Conservation (phyloP, 2,888 invertebrate genomes). For the Coleophora deauratella region DNA sequence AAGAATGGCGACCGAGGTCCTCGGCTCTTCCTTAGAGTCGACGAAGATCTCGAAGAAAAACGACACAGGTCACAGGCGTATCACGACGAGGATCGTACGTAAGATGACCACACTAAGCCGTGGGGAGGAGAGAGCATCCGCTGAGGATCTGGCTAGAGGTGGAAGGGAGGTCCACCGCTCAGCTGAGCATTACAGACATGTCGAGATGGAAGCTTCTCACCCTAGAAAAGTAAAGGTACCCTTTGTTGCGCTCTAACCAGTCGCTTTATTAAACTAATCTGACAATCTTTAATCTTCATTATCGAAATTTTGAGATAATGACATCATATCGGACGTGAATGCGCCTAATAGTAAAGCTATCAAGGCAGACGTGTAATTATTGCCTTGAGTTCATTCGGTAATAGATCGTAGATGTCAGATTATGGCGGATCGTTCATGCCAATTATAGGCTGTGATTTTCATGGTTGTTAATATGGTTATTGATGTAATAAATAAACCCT, state of each 20-base stretch:
- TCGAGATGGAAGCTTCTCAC: conserved; percentile 74
- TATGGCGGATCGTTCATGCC: too few relatives aligned
- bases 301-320: background rate
- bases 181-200: conserved; percentile 73
- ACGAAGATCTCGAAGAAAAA: conserved; percentile 87
- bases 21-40: conserved; percentile 88
- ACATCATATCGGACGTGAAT: conserved; percentile 24
- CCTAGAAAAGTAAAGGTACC: conserved; percentile 86
- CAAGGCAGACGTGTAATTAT: conserved; percentile 10
- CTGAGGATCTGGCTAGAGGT: conserved; percentile 79
- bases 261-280: background rate
- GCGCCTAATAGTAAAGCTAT: conserved; percentile 25
- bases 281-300: background rate
- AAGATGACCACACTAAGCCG: conserved; percentile 92
- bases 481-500: background rate
- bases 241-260: conserved; percentile 11
- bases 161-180: conserved; percentile 75
- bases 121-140: conserved; percentile 85
- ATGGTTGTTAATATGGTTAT: background rate
- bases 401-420: conserved; percentile 23
- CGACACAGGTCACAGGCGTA: conserved; percentile 84
- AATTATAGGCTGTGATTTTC: too few relatives aligned
- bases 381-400: conserved; percentile 9
- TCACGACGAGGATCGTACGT: conserved; percentile 89
- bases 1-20: conserved; percentile 86